Conservation (phyloP, 1,140 invertebrate genomes). For the Spodoptera litura region DNA sequence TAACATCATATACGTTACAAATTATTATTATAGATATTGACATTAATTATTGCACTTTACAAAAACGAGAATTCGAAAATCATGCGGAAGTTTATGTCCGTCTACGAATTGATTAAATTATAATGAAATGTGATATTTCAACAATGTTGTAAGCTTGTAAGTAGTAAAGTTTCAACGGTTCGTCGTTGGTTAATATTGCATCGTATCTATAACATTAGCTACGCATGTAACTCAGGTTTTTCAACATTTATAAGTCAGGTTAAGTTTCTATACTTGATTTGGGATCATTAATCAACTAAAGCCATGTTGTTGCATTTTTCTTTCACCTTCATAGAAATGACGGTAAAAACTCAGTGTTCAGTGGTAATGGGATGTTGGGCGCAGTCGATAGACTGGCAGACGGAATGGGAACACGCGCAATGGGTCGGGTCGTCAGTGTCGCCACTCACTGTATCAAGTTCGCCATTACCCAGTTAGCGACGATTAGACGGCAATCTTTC, state of each 20-base stretch:
- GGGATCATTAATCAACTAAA: constrained; percentile 18
- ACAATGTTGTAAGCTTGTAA: no score
- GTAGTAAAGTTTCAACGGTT: no score
- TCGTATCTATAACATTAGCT: not conserved
- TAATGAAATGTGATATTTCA: no score
- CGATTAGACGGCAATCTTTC: constrained; percentile 76
- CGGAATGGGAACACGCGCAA: constrained; percentile 60
- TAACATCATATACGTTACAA: no score
- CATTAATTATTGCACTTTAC: no score
- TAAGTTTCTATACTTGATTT: constrained; percentile 9
- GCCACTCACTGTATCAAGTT: constrained; percentile 67
- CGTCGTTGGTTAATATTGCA: no score
- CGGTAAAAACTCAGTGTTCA: constrained; percentile 10
- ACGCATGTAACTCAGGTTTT: not conserved
- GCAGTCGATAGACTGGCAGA: constrained; percentile 38
- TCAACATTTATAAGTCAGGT: not conserved
- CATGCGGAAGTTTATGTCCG: no score
- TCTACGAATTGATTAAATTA: no score
- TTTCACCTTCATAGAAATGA: constrained; percentile 21
- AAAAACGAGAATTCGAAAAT: no score
- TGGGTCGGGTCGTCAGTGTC: constrained; percentile 57
- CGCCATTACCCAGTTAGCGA: constrained; percentile 79
- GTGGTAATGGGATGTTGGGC: not conserved
- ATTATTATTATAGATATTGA: no score
- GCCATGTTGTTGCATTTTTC: constrained; percentile 16